Evolutionary conservation across 2,888 invertebrate species (phyloP).

Genomic region (Argyresthia goedartella): DNA sequence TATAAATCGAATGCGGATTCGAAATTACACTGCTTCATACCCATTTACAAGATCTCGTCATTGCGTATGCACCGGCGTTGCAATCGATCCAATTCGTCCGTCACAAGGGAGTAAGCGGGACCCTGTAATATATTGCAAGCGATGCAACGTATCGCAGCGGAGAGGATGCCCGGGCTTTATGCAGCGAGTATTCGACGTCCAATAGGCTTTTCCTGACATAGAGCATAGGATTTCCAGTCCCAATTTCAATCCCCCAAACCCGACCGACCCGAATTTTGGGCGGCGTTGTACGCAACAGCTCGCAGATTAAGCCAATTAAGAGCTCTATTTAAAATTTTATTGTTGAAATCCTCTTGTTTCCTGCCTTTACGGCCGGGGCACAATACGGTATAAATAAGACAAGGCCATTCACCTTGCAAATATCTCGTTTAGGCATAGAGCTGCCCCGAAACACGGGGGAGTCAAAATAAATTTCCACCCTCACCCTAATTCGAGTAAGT

Average conservation of each 20-base stretch:
- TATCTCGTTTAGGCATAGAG: conserved; percentile 44
- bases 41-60: conserved; percentile 22
- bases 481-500: conserved; percentile 49
- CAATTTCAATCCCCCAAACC: neutral
- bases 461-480: conserved; percentile 58
- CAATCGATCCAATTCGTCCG: conserved; percentile 30
- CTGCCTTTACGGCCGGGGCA: neutral
- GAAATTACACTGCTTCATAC: conserved; percentile 13
- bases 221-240: neutral
- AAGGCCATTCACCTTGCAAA: conserved; percentile 62
- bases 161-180: conserved; percentile 4
- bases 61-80: conserved; percentile 37
- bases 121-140: conserved; percentile 35
- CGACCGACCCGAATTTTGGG: neutral
- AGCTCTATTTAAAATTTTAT: conserved; percentile 1
- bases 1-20: neutral
- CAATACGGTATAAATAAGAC: conserved; percentile 15
- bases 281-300: neutral
- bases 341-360: conserved; percentile 1
- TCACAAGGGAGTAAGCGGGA: conserved; percentile 25
- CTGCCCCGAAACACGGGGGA: conserved; percentile 39
- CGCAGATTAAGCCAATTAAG: neutral
- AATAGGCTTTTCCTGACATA: conserved; percentile 29
- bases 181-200: conserved; percentile 18
- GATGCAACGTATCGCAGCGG: conserved; percentile 28